phyloP scores from a whole-genome alignment of 1,140 invertebrate genomes.

The Aphelinus certus region DNA sequence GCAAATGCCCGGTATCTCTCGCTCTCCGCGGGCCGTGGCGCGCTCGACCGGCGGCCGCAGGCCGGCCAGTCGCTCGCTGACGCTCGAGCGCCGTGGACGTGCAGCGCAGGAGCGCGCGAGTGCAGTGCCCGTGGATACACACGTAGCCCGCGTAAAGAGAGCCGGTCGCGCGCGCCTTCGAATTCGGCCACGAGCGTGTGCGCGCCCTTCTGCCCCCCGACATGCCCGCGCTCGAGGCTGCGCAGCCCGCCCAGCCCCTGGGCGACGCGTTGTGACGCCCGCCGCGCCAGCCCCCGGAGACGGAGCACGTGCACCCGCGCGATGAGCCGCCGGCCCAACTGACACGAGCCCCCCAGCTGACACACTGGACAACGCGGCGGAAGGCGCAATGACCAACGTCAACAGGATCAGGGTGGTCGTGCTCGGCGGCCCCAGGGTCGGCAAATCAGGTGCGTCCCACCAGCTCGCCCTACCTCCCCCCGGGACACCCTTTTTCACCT shows the following conservation, averaged over 20 bases:
- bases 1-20: no score
- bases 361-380: neutral
- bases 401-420: constrained; percentile 78
- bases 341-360: neutral
- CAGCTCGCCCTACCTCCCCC: no score
- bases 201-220: no score
- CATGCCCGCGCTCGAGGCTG: no score
- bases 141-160: neutral
- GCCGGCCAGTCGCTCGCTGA: constrained; percentile 28
- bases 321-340: no score
- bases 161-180: neutral
- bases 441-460: constrained; percentile 73
- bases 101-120: neutral
- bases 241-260: no score
- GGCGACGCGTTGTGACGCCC: no score
- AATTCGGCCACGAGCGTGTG: no score
- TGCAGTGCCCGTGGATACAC: neutral
- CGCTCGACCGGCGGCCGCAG: no score
- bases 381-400: constrained; percentile 68
- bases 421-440: constrained; percentile 73
- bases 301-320: neutral
- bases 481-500: no score
- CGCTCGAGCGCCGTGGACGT: constrained; percentile 19
- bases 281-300: no score
- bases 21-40: no score